Evolutionary conservation across 2,113 vertebrate species (phyloP).

Genomic region (Uria aalge): DNA sequence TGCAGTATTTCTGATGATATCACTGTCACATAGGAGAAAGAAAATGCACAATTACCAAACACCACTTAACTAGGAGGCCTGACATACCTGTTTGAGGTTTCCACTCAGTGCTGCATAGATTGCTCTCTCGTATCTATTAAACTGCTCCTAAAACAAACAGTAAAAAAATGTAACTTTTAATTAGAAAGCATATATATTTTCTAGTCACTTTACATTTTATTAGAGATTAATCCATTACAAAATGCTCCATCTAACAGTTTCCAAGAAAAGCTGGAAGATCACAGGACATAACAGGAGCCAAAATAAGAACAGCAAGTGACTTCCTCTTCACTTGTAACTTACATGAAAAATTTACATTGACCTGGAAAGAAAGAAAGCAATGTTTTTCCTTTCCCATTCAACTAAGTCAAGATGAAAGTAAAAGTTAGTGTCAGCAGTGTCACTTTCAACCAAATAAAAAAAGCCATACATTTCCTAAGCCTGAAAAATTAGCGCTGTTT

Average conservation of each 20-base stretch:
- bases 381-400: background rate
- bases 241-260: background rate
- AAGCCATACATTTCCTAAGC: background rate
- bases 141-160: conserved; percentile 83
- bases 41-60: background rate
- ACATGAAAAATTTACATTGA: background rate
- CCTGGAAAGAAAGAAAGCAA: background rate
- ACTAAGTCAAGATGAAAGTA: background rate
- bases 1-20: background rate
- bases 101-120: conserved; percentile 95
- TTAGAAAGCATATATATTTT: background rate
- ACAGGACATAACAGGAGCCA: background rate
- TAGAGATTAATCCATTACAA: background rate
- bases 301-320: background rate
- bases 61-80: background rate
- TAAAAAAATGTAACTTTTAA: background rate
- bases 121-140: conserved; percentile 89
- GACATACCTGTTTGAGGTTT: conserved; percentile 91
- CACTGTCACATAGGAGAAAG: background rate
- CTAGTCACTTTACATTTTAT: background rate
- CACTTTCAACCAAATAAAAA: background rate
- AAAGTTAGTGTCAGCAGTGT: background rate
- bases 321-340: background rate
- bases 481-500: background rate
- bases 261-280: background rate